Base-by-base conservation (phyloP, 2,888 invertebrate species). In the Trypoxylon attenuatum region DNA sequence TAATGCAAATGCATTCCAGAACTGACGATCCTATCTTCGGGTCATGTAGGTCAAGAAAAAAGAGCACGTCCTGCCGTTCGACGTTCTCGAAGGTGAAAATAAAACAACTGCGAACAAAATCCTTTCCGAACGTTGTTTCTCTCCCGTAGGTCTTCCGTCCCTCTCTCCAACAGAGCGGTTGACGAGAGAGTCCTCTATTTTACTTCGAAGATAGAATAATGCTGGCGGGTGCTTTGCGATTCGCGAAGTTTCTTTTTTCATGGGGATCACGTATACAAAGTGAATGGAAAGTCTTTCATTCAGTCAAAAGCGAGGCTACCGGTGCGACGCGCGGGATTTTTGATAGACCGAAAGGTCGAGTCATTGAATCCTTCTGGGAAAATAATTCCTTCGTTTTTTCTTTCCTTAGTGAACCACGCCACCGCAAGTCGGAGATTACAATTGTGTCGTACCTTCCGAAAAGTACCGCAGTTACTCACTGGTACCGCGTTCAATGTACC, bases 1-100 rank as follows among this genome's bases (percentile, higher is more conserved):
- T 70, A 68, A 78, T 76, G 75, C 69, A 72, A 77, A 72, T 68
- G 22, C 59, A 70, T 71, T n/a, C 75, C 56, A 4, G 21, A 25
- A 51, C 47, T 33, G 45, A 15, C 27, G 61, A 66, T 47, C 16
- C 25, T 53, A 43, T 58, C 56, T 39, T 41, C 27, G 54, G 49
- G 59, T 74, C 63, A 49, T 25, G 38, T 45, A 51, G 56, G 51
- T 52, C 49, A 39, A n/a, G 53, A 51, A 57, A 57, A 59, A 68
- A 38, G 56, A 58, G 15, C 25, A n/a, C 13, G 1, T 29, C 29
- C 27, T 18, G 39, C 43, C 25, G 27, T 57, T 27, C 38, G 42
- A 19, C 39, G 45, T 55, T 53, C 8, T 8, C 50, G 50, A 5
- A 6, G 13, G 5, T 21, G 6, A 39, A 19, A 54, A 66, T 50